phyloP scores from a whole-genome alignment of 2,888 invertebrate species.

The Caenorhabditis japonica region DNA sequence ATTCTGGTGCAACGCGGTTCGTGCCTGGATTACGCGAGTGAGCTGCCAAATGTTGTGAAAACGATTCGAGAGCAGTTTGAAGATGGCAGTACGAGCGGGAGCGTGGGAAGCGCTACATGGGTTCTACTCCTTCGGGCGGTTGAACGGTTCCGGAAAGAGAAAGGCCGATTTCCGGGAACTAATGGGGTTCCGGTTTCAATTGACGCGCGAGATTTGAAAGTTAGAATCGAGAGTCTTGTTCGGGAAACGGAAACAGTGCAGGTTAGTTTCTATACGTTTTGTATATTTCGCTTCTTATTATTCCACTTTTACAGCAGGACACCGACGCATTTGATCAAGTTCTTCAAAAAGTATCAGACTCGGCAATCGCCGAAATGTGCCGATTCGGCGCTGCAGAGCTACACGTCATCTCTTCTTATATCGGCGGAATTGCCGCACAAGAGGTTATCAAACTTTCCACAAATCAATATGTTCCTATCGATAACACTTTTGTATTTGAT shows the following conservation, averaged over 20 bases:
- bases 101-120: slow-evolving; percentile 79
- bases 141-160: slow-evolving; percentile 90
- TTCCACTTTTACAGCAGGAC: slow-evolving; percentile 8
- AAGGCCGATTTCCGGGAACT: slow-evolving; percentile 80
- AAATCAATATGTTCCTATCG: slow-evolving; percentile 93
- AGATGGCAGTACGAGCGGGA: neutral
- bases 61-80: slow-evolving; percentile 5
- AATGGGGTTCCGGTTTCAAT: slow-evolving; percentile 68
- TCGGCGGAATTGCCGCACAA: slow-evolving; percentile 89
- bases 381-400: slow-evolving; percentile 82
- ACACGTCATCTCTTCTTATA: slow-evolving; percentile 91
- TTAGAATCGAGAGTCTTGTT: slow-evolving; percentile 57
- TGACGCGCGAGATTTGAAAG: slow-evolving; percentile 64
- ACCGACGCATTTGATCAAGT: neutral
- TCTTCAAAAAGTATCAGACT: slow-evolving; percentile 12
- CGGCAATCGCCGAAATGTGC: slow-evolving; percentile 53
- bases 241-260: slow-evolving; percentile 44
- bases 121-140: slow-evolving; percentile 91
- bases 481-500: slow-evolving; percentile 95
- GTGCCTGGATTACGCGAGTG: slow-evolving; percentile 85
- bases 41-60: slow-evolving; percentile 9
- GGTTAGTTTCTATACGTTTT: neutral
- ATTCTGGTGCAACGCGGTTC: slow-evolving; percentile 86
- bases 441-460: slow-evolving; percentile 95
- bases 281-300: neutral